Evolutionary conservation across 2,797 vertebrate species (phyloP).

Genomic region (Hippocampus kuda): DNA sequence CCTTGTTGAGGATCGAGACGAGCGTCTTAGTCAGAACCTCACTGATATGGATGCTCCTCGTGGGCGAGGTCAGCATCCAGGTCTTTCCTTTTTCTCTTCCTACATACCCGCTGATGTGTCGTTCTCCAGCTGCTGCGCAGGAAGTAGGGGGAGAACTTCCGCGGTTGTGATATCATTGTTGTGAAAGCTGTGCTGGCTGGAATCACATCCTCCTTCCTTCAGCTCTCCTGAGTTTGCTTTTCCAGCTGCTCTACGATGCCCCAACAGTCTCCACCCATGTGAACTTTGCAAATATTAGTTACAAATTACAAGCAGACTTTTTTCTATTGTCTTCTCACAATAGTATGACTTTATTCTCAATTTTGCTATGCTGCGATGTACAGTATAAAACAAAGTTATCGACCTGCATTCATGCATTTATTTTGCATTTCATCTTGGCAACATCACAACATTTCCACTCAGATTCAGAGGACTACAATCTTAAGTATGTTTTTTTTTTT

Average conservation of each 20-base stretch:
- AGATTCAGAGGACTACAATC: background rate
- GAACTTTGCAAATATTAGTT: conserved; percentile 20
- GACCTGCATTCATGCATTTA: background rate
- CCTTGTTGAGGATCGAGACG: background rate
- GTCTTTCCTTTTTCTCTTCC: conserved; percentile 31
- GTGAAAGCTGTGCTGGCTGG: conserved; percentile 50
- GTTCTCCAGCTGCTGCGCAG: conserved; percentile 48
- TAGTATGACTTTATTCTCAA: background rate
- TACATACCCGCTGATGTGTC: conserved; percentile 26
- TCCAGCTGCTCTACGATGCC: conserved; percentile 35
- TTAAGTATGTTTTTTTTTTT: background rate
- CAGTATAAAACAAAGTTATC: background rate
- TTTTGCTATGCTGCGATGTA: no score
- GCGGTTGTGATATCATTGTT: conserved; percentile 57
- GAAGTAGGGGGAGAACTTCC: conserved; percentile 49
- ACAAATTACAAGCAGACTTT: conserved; percentile 7
- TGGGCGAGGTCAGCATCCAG: conserved; percentile 29
- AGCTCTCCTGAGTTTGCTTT: conserved; percentile 39
- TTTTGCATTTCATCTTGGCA: background rate
- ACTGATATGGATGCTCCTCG: conserved; percentile 10
- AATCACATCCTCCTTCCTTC: conserved; percentile 49
- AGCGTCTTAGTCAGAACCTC: background rate
- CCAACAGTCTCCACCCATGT: conserved; percentile 22
- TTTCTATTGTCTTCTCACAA: background rate
- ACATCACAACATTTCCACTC: background rate